Evolutionary conservation across 2,888 invertebrate genomes (phyloP).

Genomic region (Drosophila siamana): DNA sequence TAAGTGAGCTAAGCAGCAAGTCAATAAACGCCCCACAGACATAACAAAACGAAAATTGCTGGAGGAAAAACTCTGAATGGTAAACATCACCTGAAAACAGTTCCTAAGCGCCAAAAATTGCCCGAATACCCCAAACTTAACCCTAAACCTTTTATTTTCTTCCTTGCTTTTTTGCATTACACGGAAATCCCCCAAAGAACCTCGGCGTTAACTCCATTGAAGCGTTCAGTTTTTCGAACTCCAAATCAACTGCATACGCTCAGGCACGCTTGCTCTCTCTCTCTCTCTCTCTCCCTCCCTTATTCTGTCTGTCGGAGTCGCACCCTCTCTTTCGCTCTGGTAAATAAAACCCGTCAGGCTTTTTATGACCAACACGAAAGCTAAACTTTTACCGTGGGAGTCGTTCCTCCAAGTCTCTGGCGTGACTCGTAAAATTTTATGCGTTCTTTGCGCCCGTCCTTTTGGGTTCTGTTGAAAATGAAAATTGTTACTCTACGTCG

Average conservation of each 20-base stretch:
- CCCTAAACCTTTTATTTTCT: slow-evolving; percentile 53
- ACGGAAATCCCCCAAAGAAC: slow-evolving; percentile 65
- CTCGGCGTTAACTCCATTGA: slow-evolving; percentile 64
- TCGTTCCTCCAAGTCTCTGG: slow-evolving; percentile 56
- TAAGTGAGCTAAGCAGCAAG: slow-evolving; percentile 57
- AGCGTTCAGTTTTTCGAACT: slow-evolving; percentile 63
- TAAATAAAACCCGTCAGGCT: slow-evolving; percentile 46
- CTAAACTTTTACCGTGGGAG: slow-evolving; percentile 77
- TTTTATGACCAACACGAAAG: slow-evolving; percentile 78
- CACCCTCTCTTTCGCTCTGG: slow-evolving; percentile 13
- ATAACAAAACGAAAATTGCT: not conserved
- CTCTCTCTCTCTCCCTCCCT: not conserved
- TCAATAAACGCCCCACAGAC: slow-evolving; percentile 63
- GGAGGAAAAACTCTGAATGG: slow-evolving; percentile 3
- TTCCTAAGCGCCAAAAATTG: slow-evolving; percentile 27
- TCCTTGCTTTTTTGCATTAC: slow-evolving; percentile 23
- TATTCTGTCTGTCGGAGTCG: not conserved
- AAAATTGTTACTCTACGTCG: slow-evolving; percentile 75
- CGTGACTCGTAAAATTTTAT: slow-evolving; percentile 77
- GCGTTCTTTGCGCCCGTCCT: slow-evolving; percentile 72
- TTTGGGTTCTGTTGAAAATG: slow-evolving; percentile 65
- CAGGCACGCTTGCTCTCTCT: slow-evolving; percentile 12
- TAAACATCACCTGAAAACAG: slow-evolving; percentile 66
- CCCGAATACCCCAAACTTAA: slow-evolving; percentile 34
- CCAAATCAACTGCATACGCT: slow-evolving; percentile 71